Evolutionary conservation across 2,113 vertebrate species (phyloP), one percentile per base, ranked within the genome.

Genomic region (Gambusia holbrooki): DNA sequence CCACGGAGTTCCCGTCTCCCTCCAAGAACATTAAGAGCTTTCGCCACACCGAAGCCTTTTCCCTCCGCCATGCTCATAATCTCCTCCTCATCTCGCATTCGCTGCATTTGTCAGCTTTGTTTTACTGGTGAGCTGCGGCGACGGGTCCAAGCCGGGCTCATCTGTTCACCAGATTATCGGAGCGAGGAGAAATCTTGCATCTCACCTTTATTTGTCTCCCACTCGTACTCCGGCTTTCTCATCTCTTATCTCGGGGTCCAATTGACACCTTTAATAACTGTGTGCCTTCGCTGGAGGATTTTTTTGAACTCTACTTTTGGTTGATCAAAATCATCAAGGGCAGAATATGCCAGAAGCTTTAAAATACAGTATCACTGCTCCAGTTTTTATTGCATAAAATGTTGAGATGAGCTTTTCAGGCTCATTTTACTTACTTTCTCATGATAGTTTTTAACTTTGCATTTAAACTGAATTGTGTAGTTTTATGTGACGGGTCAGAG

Each of bases 21-120:
- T 88, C 81, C 76, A 88, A 88, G 85, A 91, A 88, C 89, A 88
- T 91, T 84, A 89, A 85, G 77, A 84, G 88, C 86, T 92, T 92
- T 90, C 78, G 32, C 84, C 74, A 82, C 71, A 80, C 82, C 54
- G 25, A 77, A 76, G 80, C 58, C 76, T 82, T 74, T 40, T 8
- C 78, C 66, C 79, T 73, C 63, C 4, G 27, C 70, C 73, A 73
- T 60, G 69, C 73, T 77, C 72, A 62, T 89, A 87, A 91, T 90
- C 83, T 9, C 35, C 81, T 61, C 76, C 81, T 85, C 81, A 88
- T 91, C 88, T 88, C 69, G 71, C 64, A 69, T 37, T 76, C 68
- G 22, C 45, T 42, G 45, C 66, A 81, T 84, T 85, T 88, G 87
- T 91, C 87, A 86, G 79, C 76, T 85, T 74, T 71, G 77, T 86